Conservation (phyloP, 2,797 vertebrate genomes). For the Diplodus puntazzo region DNA sequence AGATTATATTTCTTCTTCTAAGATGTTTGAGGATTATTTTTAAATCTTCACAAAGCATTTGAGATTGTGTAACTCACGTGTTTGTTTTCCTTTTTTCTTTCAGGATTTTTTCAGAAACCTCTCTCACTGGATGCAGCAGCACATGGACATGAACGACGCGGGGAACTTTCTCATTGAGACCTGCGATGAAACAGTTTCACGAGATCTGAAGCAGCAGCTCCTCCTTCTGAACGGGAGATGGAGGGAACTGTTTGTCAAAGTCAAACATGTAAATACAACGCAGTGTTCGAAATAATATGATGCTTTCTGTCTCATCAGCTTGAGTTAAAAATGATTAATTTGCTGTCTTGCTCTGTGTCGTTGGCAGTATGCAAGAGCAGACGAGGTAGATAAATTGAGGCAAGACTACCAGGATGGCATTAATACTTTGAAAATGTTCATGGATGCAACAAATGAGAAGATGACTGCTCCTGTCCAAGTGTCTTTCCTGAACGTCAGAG, state of each 20-base stretch:
- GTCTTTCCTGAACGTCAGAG: constrained; percentile 93
- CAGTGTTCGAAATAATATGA: neutral
- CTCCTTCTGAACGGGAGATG: constrained; percentile 96
- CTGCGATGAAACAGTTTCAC: constrained; percentile 95
- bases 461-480: constrained; percentile 90
- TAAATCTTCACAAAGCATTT: neutral
- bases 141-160: constrained; percentile 97
- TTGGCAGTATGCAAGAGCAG: constrained; percentile 93
- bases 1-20: neutral
- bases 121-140: constrained; percentile 97
- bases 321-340: neutral
- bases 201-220: constrained; percentile 97
- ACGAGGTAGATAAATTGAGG: constrained; percentile 93
- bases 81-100: constrained; percentile 32
- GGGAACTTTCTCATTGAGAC: constrained; percentile 99
- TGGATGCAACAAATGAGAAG: constrained; percentile 90
- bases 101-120: constrained; percentile 97
- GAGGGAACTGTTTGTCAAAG: constrained; percentile 98
- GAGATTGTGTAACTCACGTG: neutral
- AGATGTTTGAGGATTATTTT: neutral
- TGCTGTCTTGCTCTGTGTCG: constrained; percentile 4
- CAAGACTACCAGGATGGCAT: constrained; percentile 93
- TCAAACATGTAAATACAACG: constrained; percentile 92
- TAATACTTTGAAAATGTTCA: constrained; percentile 89
- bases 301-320: neutral